A percentile compares a stretch with the other conserved stretches of the same genome.
phyloP scores from a whole-genome alignment of 2,888 invertebrate species.

The Tetranychus truncatus region DNA sequence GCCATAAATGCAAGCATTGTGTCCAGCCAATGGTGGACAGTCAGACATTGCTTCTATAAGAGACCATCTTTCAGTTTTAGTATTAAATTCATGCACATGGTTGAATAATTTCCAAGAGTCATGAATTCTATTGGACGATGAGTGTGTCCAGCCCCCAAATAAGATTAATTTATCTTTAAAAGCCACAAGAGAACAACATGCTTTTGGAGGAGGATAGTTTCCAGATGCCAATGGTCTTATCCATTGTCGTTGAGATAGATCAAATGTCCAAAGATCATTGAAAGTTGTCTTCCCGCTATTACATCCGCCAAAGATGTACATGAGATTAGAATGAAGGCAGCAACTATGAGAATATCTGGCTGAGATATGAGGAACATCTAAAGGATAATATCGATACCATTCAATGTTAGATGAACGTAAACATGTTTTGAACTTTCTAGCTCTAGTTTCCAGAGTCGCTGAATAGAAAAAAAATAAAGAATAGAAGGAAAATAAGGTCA shows the following conservation, averaged over 20 bases:
- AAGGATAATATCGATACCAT: conserved; percentile 28
- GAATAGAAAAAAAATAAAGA: not conserved
- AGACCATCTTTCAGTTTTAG: conserved; percentile 54
- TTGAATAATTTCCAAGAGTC: conserved; percentile 8
- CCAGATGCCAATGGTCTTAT: conserved; percentile 37
- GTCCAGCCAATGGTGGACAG: conserved; percentile 70
- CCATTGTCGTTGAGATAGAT: conserved; percentile 68
- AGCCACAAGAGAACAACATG: conserved; percentile 75
- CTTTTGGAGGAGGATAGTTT: conserved; percentile 84
- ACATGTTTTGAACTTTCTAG: conserved; percentile 22
- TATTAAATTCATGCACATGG: conserved; percentile 60
- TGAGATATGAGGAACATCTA: conserved; percentile 54
- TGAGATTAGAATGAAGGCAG: conserved; percentile 44
- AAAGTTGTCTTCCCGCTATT: conserved; percentile 78
- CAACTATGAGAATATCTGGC: conserved; percentile 82
- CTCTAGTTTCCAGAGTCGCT: conserved; percentile 23
- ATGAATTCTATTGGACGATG: conserved; percentile 46
- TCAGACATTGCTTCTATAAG: conserved; percentile 26
- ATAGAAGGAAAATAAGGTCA: not conserved
- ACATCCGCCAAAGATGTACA: conserved; percentile 92
- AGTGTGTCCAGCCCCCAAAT: conserved; percentile 91
- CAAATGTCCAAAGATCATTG: conserved; percentile 86
- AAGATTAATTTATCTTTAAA: conserved; percentile 63
- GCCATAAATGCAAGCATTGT: conserved; percentile 63
- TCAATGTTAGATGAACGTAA: conserved; percentile 22